These are phyloP conservation scores for Malurus cyaneus DNA, from an alignment of 2,113 vertebrate species.

Conservation along the genomic window DNA sequence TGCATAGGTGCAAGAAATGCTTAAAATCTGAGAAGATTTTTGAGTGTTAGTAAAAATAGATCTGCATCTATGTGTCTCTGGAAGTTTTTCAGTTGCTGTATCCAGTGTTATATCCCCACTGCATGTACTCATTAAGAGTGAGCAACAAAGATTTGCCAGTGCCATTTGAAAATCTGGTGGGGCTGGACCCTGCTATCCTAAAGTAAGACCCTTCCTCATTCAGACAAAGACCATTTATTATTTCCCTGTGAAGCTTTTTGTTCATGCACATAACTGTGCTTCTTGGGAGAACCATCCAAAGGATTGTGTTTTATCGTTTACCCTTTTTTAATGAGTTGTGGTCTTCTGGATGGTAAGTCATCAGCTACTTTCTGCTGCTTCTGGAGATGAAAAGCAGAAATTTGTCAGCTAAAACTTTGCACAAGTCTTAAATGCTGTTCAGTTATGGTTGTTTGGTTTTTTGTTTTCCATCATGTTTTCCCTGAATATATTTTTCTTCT, in stretches of 20 bases:
- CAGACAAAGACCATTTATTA: not conserved
- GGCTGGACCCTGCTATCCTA: not conserved
- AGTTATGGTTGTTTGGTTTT: fast-evolving
- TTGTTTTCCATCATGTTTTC: not conserved
- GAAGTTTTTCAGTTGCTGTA: not conserved
- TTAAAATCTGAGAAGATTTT: not conserved
- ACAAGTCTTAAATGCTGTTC: not conserved
- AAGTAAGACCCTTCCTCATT: not conserved
- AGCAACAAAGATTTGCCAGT: not conserved
- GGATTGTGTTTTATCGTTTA: not conserved
- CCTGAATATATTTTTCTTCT: not conserved
- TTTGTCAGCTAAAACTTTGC: not conserved
- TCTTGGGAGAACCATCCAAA: not conserved
- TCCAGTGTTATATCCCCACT: not conserved
- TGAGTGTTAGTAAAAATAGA: not conserved
- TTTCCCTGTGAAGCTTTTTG: not conserved
- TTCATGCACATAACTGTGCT: not conserved
- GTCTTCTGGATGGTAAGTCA: not conserved
- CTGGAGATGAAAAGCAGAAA: not conserved
- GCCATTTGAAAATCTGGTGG: not conserved
- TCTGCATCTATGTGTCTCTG: not conserved
- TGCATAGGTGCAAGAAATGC: not conserved
- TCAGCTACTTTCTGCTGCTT: not conserved
- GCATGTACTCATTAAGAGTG: not conserved
- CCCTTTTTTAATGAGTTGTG: not conserved